A percentile compares a stretch with the other conserved stretches of the same genome.
Evolutionary conservation across 2,113 vertebrate genomes (phyloP).

Genomic region (Phaethornis superciliosus): DNA sequence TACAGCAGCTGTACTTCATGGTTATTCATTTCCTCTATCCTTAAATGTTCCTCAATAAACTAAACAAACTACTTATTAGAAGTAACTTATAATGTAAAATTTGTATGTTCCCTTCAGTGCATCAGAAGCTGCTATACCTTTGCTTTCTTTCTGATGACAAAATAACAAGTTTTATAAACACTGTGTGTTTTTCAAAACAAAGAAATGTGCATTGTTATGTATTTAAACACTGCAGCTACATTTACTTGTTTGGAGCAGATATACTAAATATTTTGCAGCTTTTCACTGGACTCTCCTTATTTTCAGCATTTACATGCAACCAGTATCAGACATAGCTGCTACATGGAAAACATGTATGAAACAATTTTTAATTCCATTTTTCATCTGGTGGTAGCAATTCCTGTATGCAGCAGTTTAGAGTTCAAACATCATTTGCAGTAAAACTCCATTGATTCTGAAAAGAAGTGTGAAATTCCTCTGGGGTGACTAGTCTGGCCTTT

Average conservation of each 20-base stretch:
- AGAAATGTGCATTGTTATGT: accelerated
- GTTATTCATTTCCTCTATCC: conserved; percentile 77
- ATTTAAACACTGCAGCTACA: not conserved
- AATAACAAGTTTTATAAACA: not conserved
- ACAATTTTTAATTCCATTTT: not conserved
- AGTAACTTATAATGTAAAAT: conserved; percentile 58
- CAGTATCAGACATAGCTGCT: not conserved
- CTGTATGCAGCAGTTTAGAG: not conserved
- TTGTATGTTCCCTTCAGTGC: not conserved
- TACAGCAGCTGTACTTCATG: conserved; percentile 71
- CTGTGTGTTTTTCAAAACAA: not conserved
- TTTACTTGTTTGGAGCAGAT: not conserved
- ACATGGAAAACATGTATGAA: not conserved
- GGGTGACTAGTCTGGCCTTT: not conserved
- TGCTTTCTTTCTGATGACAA: not conserved
- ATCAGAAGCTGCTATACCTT: not conserved
- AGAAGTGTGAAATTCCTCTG: not conserved
- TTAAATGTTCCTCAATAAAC: conserved; percentile 75
- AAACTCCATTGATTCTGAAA: not conserved
- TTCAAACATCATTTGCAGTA: not conserved
- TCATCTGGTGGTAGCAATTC: not conserved
- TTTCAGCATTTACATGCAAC: not conserved
- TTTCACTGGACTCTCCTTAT: not conserved
- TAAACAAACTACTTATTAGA: conserved; percentile 67
- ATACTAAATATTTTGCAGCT: not conserved